Percentiles rank a stretch among this genome's conserved stretches.
These are phyloP conservation scores for Bothrops jararaca DNA, from an alignment of 2,113 vertebrate species.

Conservation along the genomic window DNA sequence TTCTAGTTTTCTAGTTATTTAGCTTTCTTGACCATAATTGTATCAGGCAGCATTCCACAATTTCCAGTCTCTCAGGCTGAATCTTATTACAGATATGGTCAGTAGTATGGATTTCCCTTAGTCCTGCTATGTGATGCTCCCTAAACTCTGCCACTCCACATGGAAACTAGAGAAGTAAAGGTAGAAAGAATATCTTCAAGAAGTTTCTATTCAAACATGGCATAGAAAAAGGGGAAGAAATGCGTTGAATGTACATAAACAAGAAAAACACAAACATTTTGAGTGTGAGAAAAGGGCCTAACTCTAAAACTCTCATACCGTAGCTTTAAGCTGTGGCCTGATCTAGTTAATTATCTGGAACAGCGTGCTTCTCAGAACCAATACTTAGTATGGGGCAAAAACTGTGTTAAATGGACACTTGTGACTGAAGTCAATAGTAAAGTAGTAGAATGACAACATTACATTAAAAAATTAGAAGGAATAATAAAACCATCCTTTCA, in stretches of 20 bases:
- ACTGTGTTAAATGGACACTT: not conserved
- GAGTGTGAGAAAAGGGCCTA: not conserved
- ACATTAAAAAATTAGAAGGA: not conserved
- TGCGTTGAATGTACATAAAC: no score
- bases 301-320: not conserved
- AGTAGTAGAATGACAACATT: not conserved
- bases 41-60: not conserved
- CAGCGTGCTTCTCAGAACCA: not conserved
- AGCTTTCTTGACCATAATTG: not conserved
- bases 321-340: not conserved
- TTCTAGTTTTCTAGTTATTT: not conserved
- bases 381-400: no score
- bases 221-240: not conserved
- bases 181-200: not conserved
- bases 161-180: not conserved
- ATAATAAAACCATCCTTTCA: not conserved
- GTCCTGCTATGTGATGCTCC: not conserved
- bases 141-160: not conserved
- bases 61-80: not conserved
- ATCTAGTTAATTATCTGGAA: not conserved
- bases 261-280: not conserved
- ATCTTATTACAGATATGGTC: not conserved
- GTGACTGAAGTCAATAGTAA: not conserved
- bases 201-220: not conserved
- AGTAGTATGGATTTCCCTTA: not conserved